Evolutionary conservation across 2,888 invertebrate species (phyloP).

Genomic region (Operophtera brumata): DNA sequence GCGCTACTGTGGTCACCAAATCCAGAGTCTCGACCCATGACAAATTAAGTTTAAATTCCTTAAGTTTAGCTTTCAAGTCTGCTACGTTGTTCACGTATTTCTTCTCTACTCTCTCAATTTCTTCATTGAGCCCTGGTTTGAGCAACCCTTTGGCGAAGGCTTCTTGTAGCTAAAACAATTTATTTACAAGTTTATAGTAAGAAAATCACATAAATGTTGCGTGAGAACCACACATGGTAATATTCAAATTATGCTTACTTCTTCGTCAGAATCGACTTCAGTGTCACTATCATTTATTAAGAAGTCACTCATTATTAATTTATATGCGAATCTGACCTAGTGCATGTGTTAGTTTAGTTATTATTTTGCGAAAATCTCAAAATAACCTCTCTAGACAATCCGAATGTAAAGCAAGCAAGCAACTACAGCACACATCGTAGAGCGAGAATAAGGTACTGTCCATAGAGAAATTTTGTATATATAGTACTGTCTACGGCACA

Average conservation of each 20-base stretch:
- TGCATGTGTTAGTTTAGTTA: neutral
- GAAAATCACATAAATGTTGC: neutral
- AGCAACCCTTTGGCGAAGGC: slow-evolving; percentile 92
- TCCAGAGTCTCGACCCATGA: slow-evolving; percentile 95
- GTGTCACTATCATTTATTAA: slow-evolving; percentile 72
- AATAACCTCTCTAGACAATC: slow-evolving; percentile 22
- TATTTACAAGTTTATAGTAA: neutral
- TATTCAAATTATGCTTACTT: slow-evolving; percentile 54
- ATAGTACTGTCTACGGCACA: too few species aligned
- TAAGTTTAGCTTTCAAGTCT: slow-evolving; percentile 85
- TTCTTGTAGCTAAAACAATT: slow-evolving; percentile 87
- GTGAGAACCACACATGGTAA: neutral
- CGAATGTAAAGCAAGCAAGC: too few species aligned
- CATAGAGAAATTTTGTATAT: too few species aligned
- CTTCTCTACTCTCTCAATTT: slow-evolving; percentile 80
- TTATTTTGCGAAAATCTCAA: neutral
- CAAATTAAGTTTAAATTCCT: slow-evolving; percentile 85
- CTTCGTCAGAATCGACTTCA: slow-evolving; percentile 81
- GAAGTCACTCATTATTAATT: slow-evolving; percentile 63
- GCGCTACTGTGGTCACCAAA: slow-evolving; percentile 87
- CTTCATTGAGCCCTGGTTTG: slow-evolving; percentile 91
- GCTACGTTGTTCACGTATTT: slow-evolving; percentile 86
- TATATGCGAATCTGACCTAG: neutral
- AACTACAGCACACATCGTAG: too few species aligned
- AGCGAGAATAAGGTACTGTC: too few species aligned